phyloP scores from a whole-genome alignment of 2,797 vertebrate genomes.

The Myoxocephalus aenaeus region DNA sequence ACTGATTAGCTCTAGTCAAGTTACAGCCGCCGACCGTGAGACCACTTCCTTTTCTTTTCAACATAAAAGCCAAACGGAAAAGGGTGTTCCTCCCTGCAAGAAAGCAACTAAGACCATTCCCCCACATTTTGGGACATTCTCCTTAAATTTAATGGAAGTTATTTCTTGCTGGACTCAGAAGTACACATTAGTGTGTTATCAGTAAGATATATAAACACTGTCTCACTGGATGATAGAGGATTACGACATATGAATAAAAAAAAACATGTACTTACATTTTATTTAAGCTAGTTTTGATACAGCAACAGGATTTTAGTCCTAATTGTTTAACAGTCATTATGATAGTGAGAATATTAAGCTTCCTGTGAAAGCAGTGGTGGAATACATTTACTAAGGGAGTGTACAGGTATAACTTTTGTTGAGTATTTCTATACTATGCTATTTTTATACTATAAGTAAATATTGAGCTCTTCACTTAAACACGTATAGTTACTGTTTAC shows the following conservation, averaged over 20 bases:
- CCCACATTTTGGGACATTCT: too few relatives aligned
- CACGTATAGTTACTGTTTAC: not conserved
- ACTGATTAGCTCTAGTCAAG: not conserved
- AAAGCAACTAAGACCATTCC: not conserved
- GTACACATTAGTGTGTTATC: not conserved
- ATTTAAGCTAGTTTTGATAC: not conserved
- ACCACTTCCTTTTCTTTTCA: conserved; percentile 10
- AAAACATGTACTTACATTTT: not conserved
- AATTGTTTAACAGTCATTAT: not conserved
- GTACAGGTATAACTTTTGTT: too few relatives aligned
- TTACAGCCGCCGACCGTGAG: rapidly evolving
- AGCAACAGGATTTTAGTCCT: not conserved
- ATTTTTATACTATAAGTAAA: not conserved
- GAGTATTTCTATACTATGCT: not conserved
- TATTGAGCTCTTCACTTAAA: not conserved
- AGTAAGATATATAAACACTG: not conserved
- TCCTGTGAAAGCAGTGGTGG: not conserved
- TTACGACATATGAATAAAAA: not conserved
- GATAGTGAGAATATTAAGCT: not conserved
- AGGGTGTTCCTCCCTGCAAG: not conserved
- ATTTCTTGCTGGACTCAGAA: not conserved
- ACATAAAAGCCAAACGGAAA: not conserved
- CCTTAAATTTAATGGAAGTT: not conserved
- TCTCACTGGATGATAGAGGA: too few relatives aligned
- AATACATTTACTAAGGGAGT: not conserved